Evolutionary conservation across 2,113 vertebrate genomes (phyloP), one percentile per base, ranked within the genome.

Genomic region (Noturus placidus): DNA sequence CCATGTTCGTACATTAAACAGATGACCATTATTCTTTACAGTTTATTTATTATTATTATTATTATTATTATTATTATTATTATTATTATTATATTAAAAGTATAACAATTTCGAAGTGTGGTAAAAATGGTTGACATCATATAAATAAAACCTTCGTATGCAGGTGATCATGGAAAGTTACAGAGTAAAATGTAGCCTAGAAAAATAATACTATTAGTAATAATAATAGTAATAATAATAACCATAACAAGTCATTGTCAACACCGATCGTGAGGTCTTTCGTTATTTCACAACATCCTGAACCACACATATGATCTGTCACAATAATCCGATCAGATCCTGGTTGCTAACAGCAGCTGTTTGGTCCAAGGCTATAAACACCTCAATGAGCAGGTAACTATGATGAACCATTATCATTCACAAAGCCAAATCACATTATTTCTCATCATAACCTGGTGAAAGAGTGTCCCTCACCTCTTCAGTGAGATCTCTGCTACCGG

Each of bases 261-360:
- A 61, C 56, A 38, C 79, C 27, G 19, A 27, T 22, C 2, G 14
- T 57, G 4, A 57, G 54, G 35, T 35, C 33, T 59, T 2, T 59
- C 10, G 20, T 35, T 80, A 56, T 38, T 33, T 5, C 30, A 57
- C 30, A 38, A 30, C 46, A 79, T 52, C 6, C 76, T 0, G 14
- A 8, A n/a, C 0, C 6, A 56, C 33, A 57, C 30, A 42, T 6
- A 38, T 61, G 79, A 82, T 14, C 56, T 82, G 33, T 59, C 56
- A 69, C n/a, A 84, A 50, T 54, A 69, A 84, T 52, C 61, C 63
- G 61, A 70, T 30, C 56, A 81, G n/a, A 57, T 82, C 63, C 52
- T 54, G 70, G 52, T 70, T 67, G 70, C 72, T 63, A 84, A 87
- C 74, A 90, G 88, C 89, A 90, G 89, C 87, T 90, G 89, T 88